Conservation (phyloP, 2,113 vertebrate species). For the Oryzias woworae region DNA sequence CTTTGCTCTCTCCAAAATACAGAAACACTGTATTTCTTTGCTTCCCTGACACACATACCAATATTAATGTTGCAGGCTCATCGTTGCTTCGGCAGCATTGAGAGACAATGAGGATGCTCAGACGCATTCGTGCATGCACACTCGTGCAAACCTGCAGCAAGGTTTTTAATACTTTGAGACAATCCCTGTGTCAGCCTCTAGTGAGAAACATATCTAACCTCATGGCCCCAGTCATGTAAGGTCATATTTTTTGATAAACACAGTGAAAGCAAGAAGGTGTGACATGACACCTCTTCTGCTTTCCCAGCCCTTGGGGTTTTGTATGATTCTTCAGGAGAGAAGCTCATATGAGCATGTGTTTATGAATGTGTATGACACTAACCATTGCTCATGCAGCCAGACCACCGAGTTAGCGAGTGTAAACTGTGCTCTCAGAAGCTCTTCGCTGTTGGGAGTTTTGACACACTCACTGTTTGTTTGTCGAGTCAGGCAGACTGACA, state of each 20-base stretch:
- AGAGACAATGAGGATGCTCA: conserved; percentile 49
- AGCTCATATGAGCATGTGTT: conserved; percentile 29
- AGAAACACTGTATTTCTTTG: conserved; percentile 53
- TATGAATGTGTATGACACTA: conserved; percentile 55
- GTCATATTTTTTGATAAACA: conserved; percentile 62
- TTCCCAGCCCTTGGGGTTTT: conserved; percentile 55
- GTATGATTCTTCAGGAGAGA: conserved; percentile 44
- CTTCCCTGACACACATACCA: conserved; percentile 47
- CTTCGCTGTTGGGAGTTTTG: conserved; percentile 72
- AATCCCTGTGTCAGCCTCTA: conserved; percentile 44
- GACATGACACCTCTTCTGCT: conserved; percentile 57
- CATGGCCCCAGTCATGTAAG: conserved; percentile 61
- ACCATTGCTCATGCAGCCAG: conserved; percentile 76
- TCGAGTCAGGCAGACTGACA: conserved; percentile 70
- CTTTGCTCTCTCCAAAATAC: conserved; percentile 46
- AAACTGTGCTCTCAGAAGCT: conserved; percentile 77
- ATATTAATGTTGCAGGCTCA: conserved; percentile 43
- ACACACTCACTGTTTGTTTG: conserved; percentile 78
- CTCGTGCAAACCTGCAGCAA: not conserved
- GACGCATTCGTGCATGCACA: conserved; percentile 16
- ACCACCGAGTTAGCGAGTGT: conserved; percentile 80
- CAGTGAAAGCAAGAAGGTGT: conserved; percentile 52
- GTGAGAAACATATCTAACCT: conserved; percentile 57
- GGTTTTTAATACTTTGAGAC: conserved; percentile 37
- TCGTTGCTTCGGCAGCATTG: conserved; percentile 69